Base-by-base conservation (phyloP, 2,113 vertebrate species). In the Clarias batrachus region DNA sequence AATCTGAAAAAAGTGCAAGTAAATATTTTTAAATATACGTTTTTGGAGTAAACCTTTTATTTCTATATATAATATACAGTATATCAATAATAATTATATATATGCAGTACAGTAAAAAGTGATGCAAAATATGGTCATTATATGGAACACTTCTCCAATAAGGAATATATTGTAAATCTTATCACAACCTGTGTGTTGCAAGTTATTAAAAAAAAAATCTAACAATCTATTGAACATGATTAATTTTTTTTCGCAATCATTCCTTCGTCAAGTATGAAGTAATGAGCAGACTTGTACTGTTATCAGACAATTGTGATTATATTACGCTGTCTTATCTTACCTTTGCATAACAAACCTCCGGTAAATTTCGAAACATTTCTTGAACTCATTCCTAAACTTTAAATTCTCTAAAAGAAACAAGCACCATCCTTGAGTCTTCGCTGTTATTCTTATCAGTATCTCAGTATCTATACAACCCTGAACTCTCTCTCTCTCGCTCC, bases 401-500 rank as follows among this genome's bases (percentile, higher is more conserved):
- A 63, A n/a, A 87, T 48, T 52, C 33, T 59, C 0, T 63, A 59
- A 30, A 86, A 73, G 54, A 41, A 30, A 70, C 60, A n/a, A 21
- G n/a, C 79, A 78, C 23, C 27, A 66, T 79, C 52, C 19, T 86
- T 77, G 14, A 17, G 52, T 17, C 48, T 78, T 27, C 48, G n/a
- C 56, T 52, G 13, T 52, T 11, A 77, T 85, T n/a, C 60, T 84
- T 13, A 17, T 85, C 77, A 25, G n/a, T 62, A 37, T n/a, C 25
- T 89, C 87, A 71, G 21, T 79, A 60, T 54, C 52, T 52, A 62
- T n/a, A 85, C 57, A 30, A 82, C 59, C 83, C 60, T 85, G 30
- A 21, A 12, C 52, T 17, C 71, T 70, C 19, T 81, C 56, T 76
- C 23, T 78, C 60, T 82, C 71, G 17, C 68, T 68, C 79, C 85